Evolutionary conservation across 2,113 vertebrate genomes (phyloP), one percentile per base, ranked within the genome.

Genomic region (Vidua macroura): DNA sequence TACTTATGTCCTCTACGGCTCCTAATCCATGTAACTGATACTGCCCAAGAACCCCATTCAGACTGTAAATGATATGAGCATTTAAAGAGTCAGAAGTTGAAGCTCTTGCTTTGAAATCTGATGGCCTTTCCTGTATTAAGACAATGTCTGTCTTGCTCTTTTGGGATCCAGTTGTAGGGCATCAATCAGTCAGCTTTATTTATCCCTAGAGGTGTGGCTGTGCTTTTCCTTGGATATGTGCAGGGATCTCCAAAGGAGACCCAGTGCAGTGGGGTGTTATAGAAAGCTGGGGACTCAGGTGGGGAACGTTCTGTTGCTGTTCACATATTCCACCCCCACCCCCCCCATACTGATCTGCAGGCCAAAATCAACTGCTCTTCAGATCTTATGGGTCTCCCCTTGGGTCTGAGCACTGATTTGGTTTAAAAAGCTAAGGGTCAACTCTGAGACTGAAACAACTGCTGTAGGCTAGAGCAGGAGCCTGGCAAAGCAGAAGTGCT

Each of bases 1-100:
- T 83, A 39, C 79, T 95, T 81, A 88, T 82, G 87, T 95, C 85
- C 82, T 95, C 66, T 91, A 75, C 73, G 83, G 88, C 87, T 91
- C 58, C 89, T 95, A 93, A 88, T 88, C 82, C 75, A 24, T 84
- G 79, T 90, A 95, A 95, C 59, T 28, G 79, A 95, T 95, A 88
- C 79, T 92, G 75, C 76, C 81, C 70, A 73, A 83, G 93, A 92
- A 95, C 80, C 48, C 69, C 46, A 55, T 85, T 95, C 91, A 87
- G 84, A 39, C 73, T 93, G 89, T 68, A 96, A 92, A 94, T 78
- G 74, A 95, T 76, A 92, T 52, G 86, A 91, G 31, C 62, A 79
- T 75, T 95, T 94, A 95, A 90, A 91, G 76, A 82, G 72, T 48
- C 7, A 83, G 43, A 80, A 52, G 73, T 60, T 84, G 78, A 95